These are phyloP conservation scores for Leptopterna dolabrata DNA, from an alignment of 2,888 invertebrate genomes.

Conservation along the genomic window DNA sequence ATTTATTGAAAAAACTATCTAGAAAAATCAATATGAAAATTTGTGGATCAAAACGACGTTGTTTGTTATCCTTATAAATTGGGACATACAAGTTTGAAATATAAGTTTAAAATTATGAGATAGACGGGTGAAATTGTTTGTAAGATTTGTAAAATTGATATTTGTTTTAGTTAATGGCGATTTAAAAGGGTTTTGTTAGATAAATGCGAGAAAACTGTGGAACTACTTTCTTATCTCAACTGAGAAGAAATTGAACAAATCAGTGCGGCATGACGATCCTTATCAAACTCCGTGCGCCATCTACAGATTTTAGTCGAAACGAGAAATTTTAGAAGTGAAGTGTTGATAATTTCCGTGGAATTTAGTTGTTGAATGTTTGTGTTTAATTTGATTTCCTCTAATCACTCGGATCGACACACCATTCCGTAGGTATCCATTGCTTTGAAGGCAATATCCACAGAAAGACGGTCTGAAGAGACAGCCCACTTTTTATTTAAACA, in stretches of 20 bases:
- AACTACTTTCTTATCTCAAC: neutral
- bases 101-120: no score
- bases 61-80: no score
- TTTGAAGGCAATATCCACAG: neutral
- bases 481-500: neutral
- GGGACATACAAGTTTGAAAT: no score
- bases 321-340: constrained; percentile 21
- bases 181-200: neutral
- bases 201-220: neutral
- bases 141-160: no score
- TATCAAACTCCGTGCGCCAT: neutral
- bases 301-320: constrained; percentile 17
- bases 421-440: neutral
- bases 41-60: no score
- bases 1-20: no score
- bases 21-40: no score
- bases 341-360: constrained; percentile 16
- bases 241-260: neutral
- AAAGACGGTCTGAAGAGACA: neutral
- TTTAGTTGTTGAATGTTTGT: constrained; percentile 23
- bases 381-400: neutral
- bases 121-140: no score
- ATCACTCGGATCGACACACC: neutral
- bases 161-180: no score
- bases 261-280: neutral